These are phyloP conservation scores for Copidosoma floridanum DNA, from an alignment of 1,140 invertebrate species.

Conservation along the genomic window DNA sequence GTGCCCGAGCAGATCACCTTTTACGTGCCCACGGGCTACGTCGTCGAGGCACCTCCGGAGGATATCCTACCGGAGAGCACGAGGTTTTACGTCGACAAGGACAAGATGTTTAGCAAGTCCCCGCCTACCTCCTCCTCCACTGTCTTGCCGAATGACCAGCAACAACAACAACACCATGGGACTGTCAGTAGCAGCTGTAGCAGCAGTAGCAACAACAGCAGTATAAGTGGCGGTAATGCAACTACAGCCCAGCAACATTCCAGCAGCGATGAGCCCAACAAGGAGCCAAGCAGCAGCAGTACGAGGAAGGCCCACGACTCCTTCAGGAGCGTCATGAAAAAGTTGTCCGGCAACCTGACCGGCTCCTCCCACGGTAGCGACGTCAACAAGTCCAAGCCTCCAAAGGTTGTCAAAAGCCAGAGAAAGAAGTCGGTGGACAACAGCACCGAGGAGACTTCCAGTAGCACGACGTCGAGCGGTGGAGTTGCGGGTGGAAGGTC, in stretches of 20 bases:
- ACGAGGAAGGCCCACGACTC: slow-evolving; percentile 31
- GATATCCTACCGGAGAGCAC: neutral
- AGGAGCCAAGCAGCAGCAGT: neutral
- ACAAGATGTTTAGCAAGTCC: slow-evolving; percentile 19
- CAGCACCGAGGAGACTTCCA: slow-evolving; percentile 24
- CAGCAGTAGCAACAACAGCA: neutral
- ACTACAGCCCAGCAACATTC: slow-evolving; percentile 10
- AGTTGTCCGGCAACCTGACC: slow-evolving; percentile 32
- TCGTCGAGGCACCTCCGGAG: slow-evolving; percentile 36
- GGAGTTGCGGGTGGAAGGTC: too few relatives aligned
- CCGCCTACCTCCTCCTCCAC: neutral
- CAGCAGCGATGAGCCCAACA: neutral
- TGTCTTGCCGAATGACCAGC: neutral
- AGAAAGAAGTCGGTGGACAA: slow-evolving; percentile 39
- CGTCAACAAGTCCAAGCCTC: neutral
- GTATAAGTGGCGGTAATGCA: neutral
- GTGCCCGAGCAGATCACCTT: slow-evolving; percentile 41
- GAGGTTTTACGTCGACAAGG: slow-evolving; percentile 13
- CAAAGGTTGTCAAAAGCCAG: slow-evolving; percentile 29
- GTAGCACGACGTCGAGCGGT: slow-evolving; percentile 1
- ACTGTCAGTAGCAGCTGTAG: too few relatives aligned
- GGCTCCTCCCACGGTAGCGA: neutral
- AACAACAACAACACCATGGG: neutral
- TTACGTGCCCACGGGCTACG: slow-evolving; percentile 58
- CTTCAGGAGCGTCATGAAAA: slow-evolving; percentile 34